Base-by-base conservation (phyloP, 2,888 invertebrate genomes). In the Scaptomyza caliginosa region DNA sequence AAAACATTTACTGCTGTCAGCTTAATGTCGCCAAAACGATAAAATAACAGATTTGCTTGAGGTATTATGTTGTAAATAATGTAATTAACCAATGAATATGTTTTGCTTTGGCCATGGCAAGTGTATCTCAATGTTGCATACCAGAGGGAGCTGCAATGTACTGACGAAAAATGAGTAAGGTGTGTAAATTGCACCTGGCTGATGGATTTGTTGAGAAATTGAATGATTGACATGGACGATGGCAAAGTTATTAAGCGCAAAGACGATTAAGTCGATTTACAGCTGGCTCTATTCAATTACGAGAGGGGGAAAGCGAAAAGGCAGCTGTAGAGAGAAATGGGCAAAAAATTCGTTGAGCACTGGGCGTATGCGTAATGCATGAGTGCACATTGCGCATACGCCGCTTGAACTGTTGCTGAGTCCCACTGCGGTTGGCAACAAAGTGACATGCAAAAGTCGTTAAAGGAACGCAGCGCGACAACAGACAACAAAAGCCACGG, bases 291-390 rank as follows among this genome's bases (percentile, higher is more conserved):
- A 62, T 73, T 66, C 72, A 73, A 73, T 73, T 73, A 75, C 17
- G 24, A 8, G 13, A 28, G 17, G 8, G 19, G 34, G 36, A 36
- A 10, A 43, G 2, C 8, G 17, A 0, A 23, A 13, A 13, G 10
- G 3, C n/a, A n/a, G n/a, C n/a, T n/a, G 5, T 26, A 39, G 38
- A 46, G n/a, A 48, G 34, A 26, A 51, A 28, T 11, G 13, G 5
- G 10, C 1, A 17, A 51, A 51, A 51, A 21, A 13, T 13, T 17
- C 38, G 49, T 16, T 54, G 52, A 69, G 52, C 57, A 40, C 38
- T 28, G 64, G 50, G 75, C 75, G 71, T 71, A 70, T 74, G 71
- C 71, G 71, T 74, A 72, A 72, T 74, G 77, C 67, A 62, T 60
- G 73, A 62, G 23, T 63, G 77, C 51, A 74, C 60, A 73, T 63